Conservation (phyloP, 2,888 invertebrate species). For the Pollenia griseotomentosa region DNA sequence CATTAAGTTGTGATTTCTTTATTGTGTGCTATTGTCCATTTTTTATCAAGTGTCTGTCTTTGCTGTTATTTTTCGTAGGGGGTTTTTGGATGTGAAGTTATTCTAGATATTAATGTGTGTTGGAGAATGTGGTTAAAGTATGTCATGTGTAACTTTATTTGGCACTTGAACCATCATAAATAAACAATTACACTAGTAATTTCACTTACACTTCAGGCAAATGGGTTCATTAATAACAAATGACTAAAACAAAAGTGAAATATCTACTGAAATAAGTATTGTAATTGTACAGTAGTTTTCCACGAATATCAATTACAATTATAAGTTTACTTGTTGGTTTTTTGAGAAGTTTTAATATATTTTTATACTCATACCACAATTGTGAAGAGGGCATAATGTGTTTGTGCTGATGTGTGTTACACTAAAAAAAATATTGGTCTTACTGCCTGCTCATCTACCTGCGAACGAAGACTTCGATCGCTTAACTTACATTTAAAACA, state of each 20-base stretch:
- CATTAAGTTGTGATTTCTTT: constrained; percentile 76
- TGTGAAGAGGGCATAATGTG: too few species aligned
- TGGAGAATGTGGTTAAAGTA: constrained; percentile 54
- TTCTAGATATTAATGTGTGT: not conserved
- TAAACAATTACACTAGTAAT: constrained; percentile 81
- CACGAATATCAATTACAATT: constrained; percentile 31
- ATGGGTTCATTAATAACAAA: constrained; percentile 72
- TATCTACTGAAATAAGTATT: not conserved
- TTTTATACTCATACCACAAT: too few species aligned
- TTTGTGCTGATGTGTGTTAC: too few species aligned
- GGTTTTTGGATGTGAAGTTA: not conserved
- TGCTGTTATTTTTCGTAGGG: not conserved
- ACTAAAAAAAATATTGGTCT: too few species aligned
- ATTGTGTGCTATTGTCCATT: constrained; percentile 73
- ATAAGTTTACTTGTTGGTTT: not conserved
- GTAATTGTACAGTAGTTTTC: not conserved
- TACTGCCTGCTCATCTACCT: too few species aligned
- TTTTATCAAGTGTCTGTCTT: constrained; percentile 55
- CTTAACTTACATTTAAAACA: too few species aligned
- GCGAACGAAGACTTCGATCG: too few species aligned
- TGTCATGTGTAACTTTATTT: constrained; percentile 81
- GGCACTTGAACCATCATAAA: constrained; percentile 82
- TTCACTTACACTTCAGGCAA: constrained; percentile 65
- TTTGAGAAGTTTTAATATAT: not conserved
- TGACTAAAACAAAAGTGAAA: constrained; percentile 18